These are phyloP conservation scores for Epinephelus moara DNA, from an alignment of 2,113 vertebrate species.

Conservation along the genomic window DNA sequence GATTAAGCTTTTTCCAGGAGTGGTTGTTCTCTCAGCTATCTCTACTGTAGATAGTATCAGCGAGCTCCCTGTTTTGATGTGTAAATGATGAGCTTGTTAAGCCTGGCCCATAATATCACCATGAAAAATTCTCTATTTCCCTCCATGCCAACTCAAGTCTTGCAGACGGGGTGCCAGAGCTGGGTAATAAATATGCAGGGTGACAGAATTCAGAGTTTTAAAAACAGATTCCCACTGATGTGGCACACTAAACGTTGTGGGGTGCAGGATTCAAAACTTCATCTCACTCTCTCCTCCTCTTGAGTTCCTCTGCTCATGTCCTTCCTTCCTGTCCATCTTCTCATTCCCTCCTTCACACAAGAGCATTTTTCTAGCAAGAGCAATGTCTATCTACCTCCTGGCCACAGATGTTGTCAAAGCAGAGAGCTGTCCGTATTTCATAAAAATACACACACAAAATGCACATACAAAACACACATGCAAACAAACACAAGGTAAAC, in stretches of 20 bases:
- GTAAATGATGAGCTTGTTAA: conserved; percentile 69
- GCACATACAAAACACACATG: neutral
- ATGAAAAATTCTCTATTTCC: conserved; percentile 48
- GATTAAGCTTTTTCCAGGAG: conserved; percentile 52
- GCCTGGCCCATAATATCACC: conserved; percentile 53
- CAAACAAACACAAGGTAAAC: neutral
- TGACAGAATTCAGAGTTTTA: conserved; percentile 34
- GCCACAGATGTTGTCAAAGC: conserved; percentile 14
- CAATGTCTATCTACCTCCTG: neutral
- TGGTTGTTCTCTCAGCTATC: conserved; percentile 50
- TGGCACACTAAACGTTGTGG: neutral
- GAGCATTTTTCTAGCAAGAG: conserved; percentile 14
- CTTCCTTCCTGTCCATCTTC: neutral
- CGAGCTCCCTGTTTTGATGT: conserved; percentile 62
- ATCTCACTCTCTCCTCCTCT: neutral
- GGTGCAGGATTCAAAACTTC: conserved; percentile 14
- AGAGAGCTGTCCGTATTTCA: neutral
- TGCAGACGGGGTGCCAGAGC: conserved; percentile 20
- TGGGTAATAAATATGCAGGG: conserved; percentile 33
- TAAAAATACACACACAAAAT: neutral
- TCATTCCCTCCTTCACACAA: neutral
- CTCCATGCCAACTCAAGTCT: conserved; percentile 29
- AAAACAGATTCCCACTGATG: conserved; percentile 27
- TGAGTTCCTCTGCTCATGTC: conserved; percentile 4
- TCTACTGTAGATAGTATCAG: conserved; percentile 60